Evolutionary conservation across 2,113 vertebrate genomes (phyloP).

Genomic region (Parotia lawesii): DNA sequence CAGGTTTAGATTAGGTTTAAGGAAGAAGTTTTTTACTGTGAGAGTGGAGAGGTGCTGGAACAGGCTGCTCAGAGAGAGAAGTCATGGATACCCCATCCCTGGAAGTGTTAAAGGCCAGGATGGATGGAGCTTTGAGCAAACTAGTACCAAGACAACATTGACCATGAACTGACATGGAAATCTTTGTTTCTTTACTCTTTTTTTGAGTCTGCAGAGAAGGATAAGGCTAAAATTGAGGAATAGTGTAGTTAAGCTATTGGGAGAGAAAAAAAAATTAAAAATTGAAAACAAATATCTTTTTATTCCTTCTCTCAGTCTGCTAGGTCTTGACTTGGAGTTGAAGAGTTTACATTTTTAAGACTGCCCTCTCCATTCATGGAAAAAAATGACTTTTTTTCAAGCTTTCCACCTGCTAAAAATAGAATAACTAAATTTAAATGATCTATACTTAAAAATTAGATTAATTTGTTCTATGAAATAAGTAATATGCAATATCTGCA

Average conservation of each 20-base stretch:
- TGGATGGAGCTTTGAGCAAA: background rate
- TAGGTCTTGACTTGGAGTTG: background rate
- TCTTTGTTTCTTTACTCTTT: background rate
- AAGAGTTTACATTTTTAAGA: background rate
- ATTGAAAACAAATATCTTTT: background rate
- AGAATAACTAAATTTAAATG: background rate
- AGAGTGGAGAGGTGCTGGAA: background rate
- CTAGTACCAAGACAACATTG: background rate
- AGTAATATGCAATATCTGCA: background rate
- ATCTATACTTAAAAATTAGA: background rate
- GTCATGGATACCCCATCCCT: background rate
- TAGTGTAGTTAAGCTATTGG: background rate
- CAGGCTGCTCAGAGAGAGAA: background rate
- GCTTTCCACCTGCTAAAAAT: background rate
- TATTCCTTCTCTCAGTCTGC: background rate
- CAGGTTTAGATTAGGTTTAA: background rate
- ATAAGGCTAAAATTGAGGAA: background rate
- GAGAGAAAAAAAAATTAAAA: background rate
- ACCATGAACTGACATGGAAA: background rate
- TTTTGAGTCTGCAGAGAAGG: background rate
- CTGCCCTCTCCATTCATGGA: background rate
- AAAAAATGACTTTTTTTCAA: background rate
- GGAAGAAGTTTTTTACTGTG: background rate
- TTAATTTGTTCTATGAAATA: background rate
- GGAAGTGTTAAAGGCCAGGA: background rate